These are phyloP conservation scores for Schlechtendalia chinensis DNA, from an alignment of 1,140 invertebrate genomes.

Conservation along the genomic window DNA sequence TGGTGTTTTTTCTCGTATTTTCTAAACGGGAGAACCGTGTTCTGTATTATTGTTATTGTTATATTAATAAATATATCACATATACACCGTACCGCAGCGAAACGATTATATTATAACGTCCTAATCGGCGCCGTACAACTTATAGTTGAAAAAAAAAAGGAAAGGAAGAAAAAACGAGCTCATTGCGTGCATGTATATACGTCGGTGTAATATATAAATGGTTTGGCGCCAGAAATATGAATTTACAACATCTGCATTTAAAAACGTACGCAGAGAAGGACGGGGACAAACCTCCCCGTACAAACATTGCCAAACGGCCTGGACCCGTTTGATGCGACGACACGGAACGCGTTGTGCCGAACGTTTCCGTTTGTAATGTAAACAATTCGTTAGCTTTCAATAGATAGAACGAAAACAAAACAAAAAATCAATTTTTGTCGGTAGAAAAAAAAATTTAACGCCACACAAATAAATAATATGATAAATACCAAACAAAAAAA, in stretches of 20 bases:
- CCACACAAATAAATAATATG: no score
- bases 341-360: no score
- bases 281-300: background rate
- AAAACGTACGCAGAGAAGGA: background rate
- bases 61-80: no score
- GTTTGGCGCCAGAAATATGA: slow-evolving; percentile 40
- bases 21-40: background rate
- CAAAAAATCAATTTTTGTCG: no score
- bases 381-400: no score
- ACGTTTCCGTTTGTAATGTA: no score
- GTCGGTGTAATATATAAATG: background rate
- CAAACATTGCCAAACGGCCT: slow-evolving; percentile 10
- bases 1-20: background rate
- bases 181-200: no score
- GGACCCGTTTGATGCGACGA: background rate
- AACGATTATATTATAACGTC: background rate
- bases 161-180: background rate
- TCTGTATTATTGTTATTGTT: background rate
- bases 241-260: slow-evolving; percentile 45
- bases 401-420: no score
- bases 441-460: no score
- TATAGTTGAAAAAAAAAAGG: background rate
- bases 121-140: slow-evolving; percentile 1
- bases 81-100: background rate
- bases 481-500: no score